A percentile compares a stretch with the other conserved stretches of the same genome.
Conservation (phyloP, 2,888 invertebrate species). For the Drymonia ruficornis region DNA sequence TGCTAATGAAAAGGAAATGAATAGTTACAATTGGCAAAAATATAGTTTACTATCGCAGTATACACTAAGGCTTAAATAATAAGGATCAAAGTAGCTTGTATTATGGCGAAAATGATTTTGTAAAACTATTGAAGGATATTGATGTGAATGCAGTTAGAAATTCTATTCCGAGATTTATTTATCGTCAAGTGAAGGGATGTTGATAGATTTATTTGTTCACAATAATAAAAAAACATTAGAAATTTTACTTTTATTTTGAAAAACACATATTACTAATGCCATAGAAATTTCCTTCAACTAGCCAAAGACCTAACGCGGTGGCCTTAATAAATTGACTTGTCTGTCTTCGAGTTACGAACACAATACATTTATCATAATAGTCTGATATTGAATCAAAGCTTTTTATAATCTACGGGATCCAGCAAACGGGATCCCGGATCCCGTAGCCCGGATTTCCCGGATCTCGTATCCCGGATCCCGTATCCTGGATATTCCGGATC, state of each 20-base stretch:
- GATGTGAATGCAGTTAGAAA: slow-evolving; percentile 48
- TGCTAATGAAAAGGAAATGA: slow-evolving; percentile 77
- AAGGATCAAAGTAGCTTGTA: slow-evolving; percentile 31
- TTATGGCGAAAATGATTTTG: slow-evolving; percentile 17
- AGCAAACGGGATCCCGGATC: too few species aligned
- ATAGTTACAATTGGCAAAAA: slow-evolving; percentile 62
- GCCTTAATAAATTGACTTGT: slow-evolving; percentile 29
- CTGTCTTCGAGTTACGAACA: slow-evolving; percentile 20
- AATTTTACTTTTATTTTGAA: slow-evolving; percentile 20
- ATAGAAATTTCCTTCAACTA: too few species aligned
- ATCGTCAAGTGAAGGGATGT: slow-evolving; percentile 49
- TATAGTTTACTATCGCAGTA: slow-evolving; percentile 18
- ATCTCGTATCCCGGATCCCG: too few species aligned
- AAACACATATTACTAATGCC: too few species aligned
- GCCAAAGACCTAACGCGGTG: slow-evolving; percentile 17
- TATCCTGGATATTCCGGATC: too few species aligned
- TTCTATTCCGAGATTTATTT: slow-evolving; percentile 49
- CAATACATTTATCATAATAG: too few species aligned
- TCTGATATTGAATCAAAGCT: too few species aligned
- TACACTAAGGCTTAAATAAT: slow-evolving; percentile 24
- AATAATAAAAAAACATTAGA: slow-evolving; percentile 16
- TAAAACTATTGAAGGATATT: slow-evolving; percentile 54
- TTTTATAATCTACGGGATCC: too few species aligned
- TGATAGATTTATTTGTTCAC: slow-evolving; percentile 31
- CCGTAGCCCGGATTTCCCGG: too few species aligned